Evolutionary conservation across 2,113 vertebrate species (phyloP).

Genomic region (Prolemur simus): DNA sequence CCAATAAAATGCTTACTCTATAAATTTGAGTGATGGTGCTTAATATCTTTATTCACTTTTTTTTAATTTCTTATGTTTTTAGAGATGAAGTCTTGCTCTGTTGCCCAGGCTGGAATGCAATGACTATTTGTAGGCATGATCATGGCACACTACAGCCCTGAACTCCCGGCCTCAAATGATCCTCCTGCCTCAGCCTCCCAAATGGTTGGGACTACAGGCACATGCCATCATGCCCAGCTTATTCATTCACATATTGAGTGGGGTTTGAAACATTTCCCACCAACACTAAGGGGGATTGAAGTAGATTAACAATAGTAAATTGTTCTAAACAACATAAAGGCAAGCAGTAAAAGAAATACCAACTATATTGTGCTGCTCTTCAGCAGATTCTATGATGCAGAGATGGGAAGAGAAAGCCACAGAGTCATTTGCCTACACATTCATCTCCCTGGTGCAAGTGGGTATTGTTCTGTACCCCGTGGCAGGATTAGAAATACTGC

Average conservation of each 20-base stretch:
- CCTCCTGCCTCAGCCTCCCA: neutral
- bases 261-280: neutral
- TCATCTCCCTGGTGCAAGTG: constrained; percentile 49
- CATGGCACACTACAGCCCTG: neutral
- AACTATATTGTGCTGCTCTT: neutral
- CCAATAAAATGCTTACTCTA: neutral
- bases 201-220: neutral
- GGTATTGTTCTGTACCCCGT: neutral
- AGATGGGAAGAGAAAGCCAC: neutral
- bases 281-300: constrained; percentile 8
- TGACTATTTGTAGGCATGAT: neutral
- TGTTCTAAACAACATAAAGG: constrained; percentile 10
- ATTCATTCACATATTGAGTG: neutral
- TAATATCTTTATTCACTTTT: neutral
- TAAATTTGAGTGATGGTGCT: neutral
- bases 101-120: neutral
- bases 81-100: neutral
- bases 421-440: constrained; percentile 40
- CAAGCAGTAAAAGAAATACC: neutral
- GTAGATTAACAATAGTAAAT: neutral
- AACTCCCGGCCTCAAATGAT: neutral
- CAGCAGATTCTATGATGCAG: neutral
- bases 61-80: too few species aligned
- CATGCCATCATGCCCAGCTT: neutral
- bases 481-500: constrained; percentile 41